Conservation (phyloP, 2,797 vertebrate genomes). For the Pseudopleuronectes americanus region DNA sequence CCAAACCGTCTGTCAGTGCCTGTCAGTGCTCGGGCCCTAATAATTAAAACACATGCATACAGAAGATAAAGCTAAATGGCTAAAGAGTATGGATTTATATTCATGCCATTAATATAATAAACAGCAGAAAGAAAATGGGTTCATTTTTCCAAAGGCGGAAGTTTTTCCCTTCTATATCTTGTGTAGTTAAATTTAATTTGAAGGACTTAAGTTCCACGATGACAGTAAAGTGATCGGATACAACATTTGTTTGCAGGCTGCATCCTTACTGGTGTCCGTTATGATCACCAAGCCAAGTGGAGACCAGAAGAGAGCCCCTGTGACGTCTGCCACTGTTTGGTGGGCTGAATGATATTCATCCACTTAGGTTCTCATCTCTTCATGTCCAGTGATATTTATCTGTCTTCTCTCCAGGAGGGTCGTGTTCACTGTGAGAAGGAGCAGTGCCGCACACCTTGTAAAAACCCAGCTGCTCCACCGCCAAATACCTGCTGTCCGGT, state of each 20-base stretch:
- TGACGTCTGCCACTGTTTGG: slow-evolving; percentile 79
- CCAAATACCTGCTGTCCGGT: slow-evolving; percentile 78
- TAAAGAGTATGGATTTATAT: too few relatives aligned
- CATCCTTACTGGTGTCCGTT: slow-evolving; percentile 59
- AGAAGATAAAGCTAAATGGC: too few relatives aligned
- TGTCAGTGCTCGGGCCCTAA: too few relatives aligned
- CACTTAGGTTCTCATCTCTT: neutral
- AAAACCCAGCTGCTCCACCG: slow-evolving; percentile 68
- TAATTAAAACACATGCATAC: too few relatives aligned
- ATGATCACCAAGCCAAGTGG: slow-evolving; percentile 77
- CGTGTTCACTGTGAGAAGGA: slow-evolving; percentile 74
- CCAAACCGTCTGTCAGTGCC: too few relatives aligned
- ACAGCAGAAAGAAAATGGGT: too few relatives aligned
- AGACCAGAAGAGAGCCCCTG: slow-evolving; percentile 70
- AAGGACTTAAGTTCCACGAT: too few relatives aligned
- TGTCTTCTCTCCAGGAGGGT: slow-evolving; percentile 72
- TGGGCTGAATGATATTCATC: slow-evolving; percentile 50
- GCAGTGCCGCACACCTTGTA: slow-evolving; percentile 70
- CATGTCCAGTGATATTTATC: neutral
- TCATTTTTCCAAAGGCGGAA: too few relatives aligned
- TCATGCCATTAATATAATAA: too few relatives aligned
- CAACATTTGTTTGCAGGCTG: slow-evolving; percentile 74
- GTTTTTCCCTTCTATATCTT: too few relatives aligned
- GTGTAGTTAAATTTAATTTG: too few relatives aligned
- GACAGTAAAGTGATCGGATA: neutral